Conservation (phyloP, 2,113 vertebrate genomes). For the Pelobates fuscus region DNA sequence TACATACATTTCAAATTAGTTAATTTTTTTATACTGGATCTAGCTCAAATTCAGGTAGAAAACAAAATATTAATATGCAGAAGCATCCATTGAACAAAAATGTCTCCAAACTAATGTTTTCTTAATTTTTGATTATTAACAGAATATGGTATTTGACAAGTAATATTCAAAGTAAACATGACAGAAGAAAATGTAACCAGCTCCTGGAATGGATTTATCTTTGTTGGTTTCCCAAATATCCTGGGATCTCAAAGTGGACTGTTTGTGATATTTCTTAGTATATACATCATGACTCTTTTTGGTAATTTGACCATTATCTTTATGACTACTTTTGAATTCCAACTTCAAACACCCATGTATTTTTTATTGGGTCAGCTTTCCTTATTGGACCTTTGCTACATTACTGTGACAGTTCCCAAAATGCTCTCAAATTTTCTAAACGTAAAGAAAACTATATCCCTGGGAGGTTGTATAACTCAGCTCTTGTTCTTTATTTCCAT, state of each 20-base stretch:
- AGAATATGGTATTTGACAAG: not conserved
- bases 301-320: slow-evolving; percentile 38
- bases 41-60: too few species aligned
- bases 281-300: slow-evolving; percentile 18
- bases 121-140: too few species aligned
- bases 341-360: slow-evolving; percentile 44
- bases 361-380: slow-evolving; percentile 43
- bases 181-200: not conserved
- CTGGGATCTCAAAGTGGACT: slow-evolving; percentile 11
- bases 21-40: too few species aligned
- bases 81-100: too few species aligned
- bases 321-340: slow-evolving; percentile 10
- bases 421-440: slow-evolving; percentile 28
- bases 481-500: slow-evolving; percentile 41
- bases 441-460: slow-evolving; percentile 31
- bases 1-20: too few species aligned
- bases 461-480: slow-evolving; percentile 31
- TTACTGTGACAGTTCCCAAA: slow-evolving; percentile 38
- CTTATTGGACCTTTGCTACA: slow-evolving; percentile 45
- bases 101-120: too few species aligned
- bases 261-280: slow-evolving; percentile 32
- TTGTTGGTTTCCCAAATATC: slow-evolving; percentile 31
- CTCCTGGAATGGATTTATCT: slow-evolving; percentile 3
- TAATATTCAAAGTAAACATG: not conserved
- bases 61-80: too few species aligned